Percentiles rank a stretch among this genome's conserved stretches.
These are phyloP conservation scores for Lepisosteus oculatus DNA, from an alignment of 2,113 vertebrate species.

Conservation along the genomic window DNA sequence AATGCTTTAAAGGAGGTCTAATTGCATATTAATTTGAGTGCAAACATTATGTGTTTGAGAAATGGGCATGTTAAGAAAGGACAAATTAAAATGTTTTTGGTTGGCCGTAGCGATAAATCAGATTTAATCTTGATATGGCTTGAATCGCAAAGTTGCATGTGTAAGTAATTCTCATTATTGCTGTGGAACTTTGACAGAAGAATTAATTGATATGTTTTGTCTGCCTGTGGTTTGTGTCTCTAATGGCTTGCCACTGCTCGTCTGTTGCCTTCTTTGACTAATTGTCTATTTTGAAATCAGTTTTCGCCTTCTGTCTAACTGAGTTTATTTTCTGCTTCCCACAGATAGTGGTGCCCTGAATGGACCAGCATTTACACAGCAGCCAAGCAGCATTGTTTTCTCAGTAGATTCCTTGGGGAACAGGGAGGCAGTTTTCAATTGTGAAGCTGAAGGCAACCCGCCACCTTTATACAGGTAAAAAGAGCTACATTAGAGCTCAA, in stretches of 20 bases:
- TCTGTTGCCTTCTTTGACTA: conserved; percentile 37
- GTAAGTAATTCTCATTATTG: conserved; percentile 34
- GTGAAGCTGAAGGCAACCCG: conserved; percentile 86
- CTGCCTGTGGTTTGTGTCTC: conserved; percentile 48
- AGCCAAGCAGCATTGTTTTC: conserved; percentile 86
- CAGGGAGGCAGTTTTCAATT: conserved; percentile 87
- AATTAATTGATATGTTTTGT: conserved; percentile 57
- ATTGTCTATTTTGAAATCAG: conserved; percentile 46
- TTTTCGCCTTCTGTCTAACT: conserved; percentile 21
- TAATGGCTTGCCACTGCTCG: conserved; percentile 35
- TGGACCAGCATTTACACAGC: conserved; percentile 83
- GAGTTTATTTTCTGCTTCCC: conserved; percentile 38
- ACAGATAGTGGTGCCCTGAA: conserved; percentile 76
- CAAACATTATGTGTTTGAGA: conserved; percentile 28
- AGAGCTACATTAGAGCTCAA: too few relatives aligned
- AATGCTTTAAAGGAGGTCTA: conserved; percentile 21
- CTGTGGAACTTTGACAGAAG: conserved; percentile 34
- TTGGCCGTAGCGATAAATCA: conserved; percentile 45
- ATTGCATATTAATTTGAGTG: conserved; percentile 35
- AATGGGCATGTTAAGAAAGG: conserved; percentile 36
- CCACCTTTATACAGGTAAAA: conserved; percentile 77
- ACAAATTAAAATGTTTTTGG: conserved; percentile 33
- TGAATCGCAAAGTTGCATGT: conserved; percentile 42
- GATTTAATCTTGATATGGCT: conserved; percentile 40
- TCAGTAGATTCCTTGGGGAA: conserved; percentile 85